phyloP scores from a whole-genome alignment of 2,888 invertebrate genomes.

The Eupithecia pulchellata region DNA sequence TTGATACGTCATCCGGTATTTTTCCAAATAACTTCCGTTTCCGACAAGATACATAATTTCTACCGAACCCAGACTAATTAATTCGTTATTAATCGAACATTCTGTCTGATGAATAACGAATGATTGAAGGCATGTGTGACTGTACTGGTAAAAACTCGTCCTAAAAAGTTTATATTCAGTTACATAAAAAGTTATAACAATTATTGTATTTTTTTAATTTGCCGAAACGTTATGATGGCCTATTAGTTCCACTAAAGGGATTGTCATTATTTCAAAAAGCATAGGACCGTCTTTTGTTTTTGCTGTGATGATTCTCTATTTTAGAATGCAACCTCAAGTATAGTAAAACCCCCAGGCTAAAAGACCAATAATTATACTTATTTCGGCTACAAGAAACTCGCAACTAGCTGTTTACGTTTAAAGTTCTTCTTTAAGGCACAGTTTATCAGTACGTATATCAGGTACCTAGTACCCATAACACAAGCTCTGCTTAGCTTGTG shows the following conservation, averaged over 20 bases:
- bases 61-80: neutral
- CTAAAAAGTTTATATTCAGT: neutral
- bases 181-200: too few species aligned
- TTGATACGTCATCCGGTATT: conserved; percentile 25
- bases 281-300: neutral
- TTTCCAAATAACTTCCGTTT: conserved; percentile 30
- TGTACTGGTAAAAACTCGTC: neutral
- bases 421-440: too few species aligned
- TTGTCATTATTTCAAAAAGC: neutral
- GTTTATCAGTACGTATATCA: too few species aligned
- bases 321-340: neutral
- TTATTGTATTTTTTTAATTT: too few species aligned
- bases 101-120: neutral
- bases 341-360: too few species aligned
- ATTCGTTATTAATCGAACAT: neutral
- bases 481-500: too few species aligned
- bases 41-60: conserved; percentile 24
- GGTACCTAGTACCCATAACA: too few species aligned
- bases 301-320: neutral
- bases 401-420: too few species aligned
- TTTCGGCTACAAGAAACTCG: too few species aligned
- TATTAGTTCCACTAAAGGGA: too few species aligned
- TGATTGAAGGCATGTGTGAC: neutral
- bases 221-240: too few species aligned
- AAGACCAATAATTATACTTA: too few species aligned